Conservation (phyloP, 2,113 vertebrate species). For the Ophiodon elongatus region DNA sequence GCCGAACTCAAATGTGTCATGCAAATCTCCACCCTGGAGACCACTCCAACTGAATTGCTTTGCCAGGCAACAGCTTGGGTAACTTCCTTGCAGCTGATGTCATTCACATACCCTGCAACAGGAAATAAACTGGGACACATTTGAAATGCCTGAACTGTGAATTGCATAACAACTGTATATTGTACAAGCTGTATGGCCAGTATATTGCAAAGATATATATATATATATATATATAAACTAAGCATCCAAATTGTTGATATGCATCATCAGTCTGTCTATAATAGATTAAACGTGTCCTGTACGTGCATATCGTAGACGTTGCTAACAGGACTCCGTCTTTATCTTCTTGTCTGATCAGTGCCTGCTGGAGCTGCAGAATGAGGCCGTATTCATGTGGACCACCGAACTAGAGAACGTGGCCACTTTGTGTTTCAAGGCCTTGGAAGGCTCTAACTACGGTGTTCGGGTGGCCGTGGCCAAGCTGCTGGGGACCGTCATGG, state of each 20-base stretch:
- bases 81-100: background rate
- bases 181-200: background rate
- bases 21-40: background rate
- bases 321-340: background rate
- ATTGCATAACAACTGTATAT: background rate
- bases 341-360: constrained; percentile 83
- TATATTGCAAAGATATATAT: background rate
- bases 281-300: background rate
- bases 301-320: background rate
- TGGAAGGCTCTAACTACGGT: constrained; percentile 97
- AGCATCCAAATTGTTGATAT: background rate
- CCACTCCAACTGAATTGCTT: background rate
- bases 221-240: background rate
- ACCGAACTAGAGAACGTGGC: constrained; percentile 97
- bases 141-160: background rate
- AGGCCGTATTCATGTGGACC: constrained; percentile 99
- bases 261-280: background rate
- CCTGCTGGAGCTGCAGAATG: constrained; percentile 96
- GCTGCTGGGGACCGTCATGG: constrained; percentile 96
- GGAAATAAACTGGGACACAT: background rate
- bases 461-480: constrained; percentile 96
- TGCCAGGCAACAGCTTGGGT: background rate
- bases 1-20: background rate
- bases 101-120: background rate
- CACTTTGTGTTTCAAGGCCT: constrained; percentile 95